Percentiles rank a stretch among this genome's conserved stretches.
Evolutionary conservation across 1,140 invertebrate genomes (phyloP).

Genomic region (Mamestra configurata): DNA sequence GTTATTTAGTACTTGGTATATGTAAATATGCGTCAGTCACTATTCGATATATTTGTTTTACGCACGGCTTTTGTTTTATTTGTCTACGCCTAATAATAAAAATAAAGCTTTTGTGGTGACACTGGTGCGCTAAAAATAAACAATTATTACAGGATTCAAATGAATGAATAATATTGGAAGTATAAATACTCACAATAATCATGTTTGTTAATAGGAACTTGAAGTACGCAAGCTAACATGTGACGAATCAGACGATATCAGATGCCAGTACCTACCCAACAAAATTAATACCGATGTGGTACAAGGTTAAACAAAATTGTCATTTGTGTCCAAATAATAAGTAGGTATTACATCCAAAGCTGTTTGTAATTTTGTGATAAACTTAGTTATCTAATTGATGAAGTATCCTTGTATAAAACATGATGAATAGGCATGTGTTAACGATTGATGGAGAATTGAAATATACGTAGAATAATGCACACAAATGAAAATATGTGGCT

Average conservation of each 20-base stretch:
- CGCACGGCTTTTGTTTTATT: neutral
- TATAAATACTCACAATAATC: neutral
- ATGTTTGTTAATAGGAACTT: neutral
- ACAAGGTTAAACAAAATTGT: slow-evolving; percentile 5
- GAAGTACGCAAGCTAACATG: neutral
- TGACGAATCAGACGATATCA: slow-evolving; percentile 14
- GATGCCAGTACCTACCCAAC: neutral
- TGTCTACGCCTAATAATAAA: neutral
- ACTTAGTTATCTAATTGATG: neutral
- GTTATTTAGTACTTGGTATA: slow-evolving; percentile 25
- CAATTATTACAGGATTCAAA: neutral
- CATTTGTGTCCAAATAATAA: slow-evolving; percentile 2
- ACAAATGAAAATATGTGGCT: no score
- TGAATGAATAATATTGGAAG: neutral
- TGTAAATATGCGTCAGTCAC: neutral
- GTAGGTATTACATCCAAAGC: neutral
- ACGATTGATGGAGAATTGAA: no score
- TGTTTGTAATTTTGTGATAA: neutral
- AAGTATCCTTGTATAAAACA: no score
- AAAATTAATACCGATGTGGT: slow-evolving; percentile 4
- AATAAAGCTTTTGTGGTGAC: slow-evolving; percentile 3
- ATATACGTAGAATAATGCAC: no score
- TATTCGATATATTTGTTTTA: neutral
- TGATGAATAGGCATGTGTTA: no score
- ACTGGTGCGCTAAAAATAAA: neutral